Conservation (phyloP, 2,113 vertebrate species). For the Alligator mississippiensis region DNA sequence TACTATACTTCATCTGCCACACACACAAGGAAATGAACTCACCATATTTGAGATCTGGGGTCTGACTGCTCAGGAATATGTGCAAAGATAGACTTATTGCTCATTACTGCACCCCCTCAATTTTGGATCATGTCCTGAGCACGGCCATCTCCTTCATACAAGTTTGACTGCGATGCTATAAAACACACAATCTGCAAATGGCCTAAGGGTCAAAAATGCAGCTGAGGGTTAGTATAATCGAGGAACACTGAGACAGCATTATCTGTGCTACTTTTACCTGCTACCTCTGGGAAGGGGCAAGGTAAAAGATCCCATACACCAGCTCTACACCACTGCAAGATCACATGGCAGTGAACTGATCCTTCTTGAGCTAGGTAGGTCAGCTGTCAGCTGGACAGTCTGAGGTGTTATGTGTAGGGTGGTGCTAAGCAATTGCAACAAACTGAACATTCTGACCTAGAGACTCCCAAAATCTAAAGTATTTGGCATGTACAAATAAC, state of each 20-base stretch:
- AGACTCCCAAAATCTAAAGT: slow-evolving; percentile 20
- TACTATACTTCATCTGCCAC: not conserved
- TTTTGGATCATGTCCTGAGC: not conserved
- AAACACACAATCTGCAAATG: not conserved
- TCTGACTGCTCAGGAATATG: not conserved
- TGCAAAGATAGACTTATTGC: not conserved
- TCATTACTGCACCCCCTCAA: not conserved
- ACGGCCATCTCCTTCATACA: not conserved
- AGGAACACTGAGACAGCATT: not conserved
- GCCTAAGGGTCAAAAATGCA: not conserved
- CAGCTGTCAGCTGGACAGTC: not conserved
- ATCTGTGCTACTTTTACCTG: not conserved
- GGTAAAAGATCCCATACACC: not conserved
- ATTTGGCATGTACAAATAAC: slow-evolving; percentile 33
- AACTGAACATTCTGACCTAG: slow-evolving; percentile 14
- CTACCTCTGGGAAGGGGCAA: not conserved
- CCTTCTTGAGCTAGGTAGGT: not conserved
- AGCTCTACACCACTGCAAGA: not conserved
- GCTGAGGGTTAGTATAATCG: not conserved
- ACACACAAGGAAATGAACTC: not conserved
- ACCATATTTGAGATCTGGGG: not conserved
- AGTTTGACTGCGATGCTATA: not conserved
- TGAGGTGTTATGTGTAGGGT: not conserved
- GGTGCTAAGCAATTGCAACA: not conserved
- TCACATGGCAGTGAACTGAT: slow-evolving; percentile 8